phyloP scores from a whole-genome alignment of 2,113 vertebrate species.

The Columbina picui region DNA sequence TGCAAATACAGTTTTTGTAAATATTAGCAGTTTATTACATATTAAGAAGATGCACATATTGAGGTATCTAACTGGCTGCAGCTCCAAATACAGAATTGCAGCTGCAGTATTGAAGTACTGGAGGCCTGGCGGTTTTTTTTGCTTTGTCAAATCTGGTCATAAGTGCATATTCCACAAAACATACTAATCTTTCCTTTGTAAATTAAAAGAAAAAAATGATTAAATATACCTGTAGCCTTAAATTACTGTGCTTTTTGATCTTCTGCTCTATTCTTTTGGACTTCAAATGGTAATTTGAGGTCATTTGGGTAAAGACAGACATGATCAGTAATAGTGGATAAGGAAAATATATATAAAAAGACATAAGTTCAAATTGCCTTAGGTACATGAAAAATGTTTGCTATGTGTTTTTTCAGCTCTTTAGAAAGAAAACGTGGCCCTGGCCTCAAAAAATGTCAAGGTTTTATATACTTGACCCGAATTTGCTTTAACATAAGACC shows the following conservation, averaged over 20 bases:
- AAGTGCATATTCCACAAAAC: background rate
- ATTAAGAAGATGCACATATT: background rate
- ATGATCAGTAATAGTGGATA: background rate
- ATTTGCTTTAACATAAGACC: background rate
- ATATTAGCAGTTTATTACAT: background rate
- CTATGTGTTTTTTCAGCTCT: background rate
- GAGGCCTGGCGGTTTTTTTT: background rate
- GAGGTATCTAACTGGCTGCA: background rate
- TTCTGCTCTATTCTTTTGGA: background rate
- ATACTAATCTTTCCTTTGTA: background rate
- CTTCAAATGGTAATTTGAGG: background rate
- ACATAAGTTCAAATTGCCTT: background rate
- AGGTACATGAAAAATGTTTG: background rate
- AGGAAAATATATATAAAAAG: background rate
- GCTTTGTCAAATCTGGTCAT: background rate
- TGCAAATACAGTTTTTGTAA: background rate
- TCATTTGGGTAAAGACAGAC: background rate
- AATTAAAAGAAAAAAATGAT: background rate
- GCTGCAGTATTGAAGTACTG: background rate
- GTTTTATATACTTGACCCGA: background rate
- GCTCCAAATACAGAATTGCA: background rate
- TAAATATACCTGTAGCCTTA: background rate
- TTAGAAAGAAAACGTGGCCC: background rate
- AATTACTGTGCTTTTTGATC: background rate
- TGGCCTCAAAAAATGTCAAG: background rate